Evolutionary conservation across 2,113 vertebrate genomes (phyloP).

Genomic region (Ramphastos sulfuratus): DNA sequence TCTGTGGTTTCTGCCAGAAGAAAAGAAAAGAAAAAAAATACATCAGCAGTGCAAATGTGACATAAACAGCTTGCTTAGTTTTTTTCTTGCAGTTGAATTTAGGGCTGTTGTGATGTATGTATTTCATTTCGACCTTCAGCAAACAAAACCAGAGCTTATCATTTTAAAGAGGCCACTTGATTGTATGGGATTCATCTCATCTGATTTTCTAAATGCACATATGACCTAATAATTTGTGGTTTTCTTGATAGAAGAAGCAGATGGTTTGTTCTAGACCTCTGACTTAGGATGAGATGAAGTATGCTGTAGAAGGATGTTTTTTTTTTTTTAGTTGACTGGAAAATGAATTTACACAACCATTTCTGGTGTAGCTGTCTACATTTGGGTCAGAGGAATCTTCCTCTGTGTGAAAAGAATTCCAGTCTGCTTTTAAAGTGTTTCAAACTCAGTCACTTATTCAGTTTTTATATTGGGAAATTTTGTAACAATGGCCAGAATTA

Average conservation of each 20-base stretch:
- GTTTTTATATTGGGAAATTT: neutral
- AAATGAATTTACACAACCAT: neutral
- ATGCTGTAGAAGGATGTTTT: neutral
- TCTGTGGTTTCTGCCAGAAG: neutral
- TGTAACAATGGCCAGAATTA: neutral
- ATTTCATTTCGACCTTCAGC: neutral
- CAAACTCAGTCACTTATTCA: neutral
- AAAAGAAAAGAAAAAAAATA: neutral
- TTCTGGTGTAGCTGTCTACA: neutral
- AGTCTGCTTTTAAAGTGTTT: neutral
- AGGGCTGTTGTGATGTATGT: neutral
- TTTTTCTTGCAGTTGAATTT: neutral
- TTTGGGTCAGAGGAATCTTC: neutral
- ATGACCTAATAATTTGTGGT: neutral
- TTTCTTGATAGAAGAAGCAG: neutral
- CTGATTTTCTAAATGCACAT: neutral
- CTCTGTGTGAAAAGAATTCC: neutral
- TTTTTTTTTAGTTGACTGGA: neutral
- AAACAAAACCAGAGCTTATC: neutral
- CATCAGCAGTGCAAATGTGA: neutral
- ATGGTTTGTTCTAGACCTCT: neutral
- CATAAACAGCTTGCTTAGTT: neutral
- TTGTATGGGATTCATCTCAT: neutral
- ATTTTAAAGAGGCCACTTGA: neutral
- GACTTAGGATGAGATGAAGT: neutral